Evolutionary conservation across 2,113 vertebrate genomes (phyloP).

Genomic region (Hirundichthys speculiger): DNA sequence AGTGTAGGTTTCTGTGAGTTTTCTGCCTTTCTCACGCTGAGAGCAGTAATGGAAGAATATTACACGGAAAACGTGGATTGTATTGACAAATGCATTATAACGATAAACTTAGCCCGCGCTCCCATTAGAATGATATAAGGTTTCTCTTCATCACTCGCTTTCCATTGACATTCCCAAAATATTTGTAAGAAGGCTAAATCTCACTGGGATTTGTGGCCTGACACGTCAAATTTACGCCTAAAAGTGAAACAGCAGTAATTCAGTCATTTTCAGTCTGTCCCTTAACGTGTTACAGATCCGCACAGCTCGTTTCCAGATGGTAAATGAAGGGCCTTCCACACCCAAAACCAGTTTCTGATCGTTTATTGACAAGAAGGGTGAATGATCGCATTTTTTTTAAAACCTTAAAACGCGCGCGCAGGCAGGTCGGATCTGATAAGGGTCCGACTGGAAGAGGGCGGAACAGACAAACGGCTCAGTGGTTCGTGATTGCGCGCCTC

Average conservation of each 20-base stretch:
- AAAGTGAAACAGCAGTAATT: too few relatives aligned
- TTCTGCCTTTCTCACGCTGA: background rate
- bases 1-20: too few relatives aligned
- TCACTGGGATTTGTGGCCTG: background rate
- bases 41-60: background rate
- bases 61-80: conserved; percentile 1
- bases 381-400: background rate
- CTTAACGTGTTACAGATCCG: too few relatives aligned
- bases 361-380: too few relatives aligned
- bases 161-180: background rate
- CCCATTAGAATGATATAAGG: conserved; percentile 11
- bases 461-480: conserved; percentile 26
- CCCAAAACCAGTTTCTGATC: too few relatives aligned
- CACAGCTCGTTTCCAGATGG: too few relatives aligned
- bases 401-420: background rate
- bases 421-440: conserved; percentile 6
- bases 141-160: background rate
- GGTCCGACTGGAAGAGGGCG: conserved; percentile 21
- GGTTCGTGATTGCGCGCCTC: conserved; percentile 47
- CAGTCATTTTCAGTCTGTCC: too few relatives aligned
- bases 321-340: too few relatives aligned
- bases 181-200: background rate
- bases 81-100: conserved; percentile 12
- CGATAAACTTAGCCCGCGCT: conserved; percentile 10
- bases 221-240: too few relatives aligned